Evolutionary conservation across 1,140 invertebrate species (phyloP).

Genomic region (Pararge aegeria): DNA sequence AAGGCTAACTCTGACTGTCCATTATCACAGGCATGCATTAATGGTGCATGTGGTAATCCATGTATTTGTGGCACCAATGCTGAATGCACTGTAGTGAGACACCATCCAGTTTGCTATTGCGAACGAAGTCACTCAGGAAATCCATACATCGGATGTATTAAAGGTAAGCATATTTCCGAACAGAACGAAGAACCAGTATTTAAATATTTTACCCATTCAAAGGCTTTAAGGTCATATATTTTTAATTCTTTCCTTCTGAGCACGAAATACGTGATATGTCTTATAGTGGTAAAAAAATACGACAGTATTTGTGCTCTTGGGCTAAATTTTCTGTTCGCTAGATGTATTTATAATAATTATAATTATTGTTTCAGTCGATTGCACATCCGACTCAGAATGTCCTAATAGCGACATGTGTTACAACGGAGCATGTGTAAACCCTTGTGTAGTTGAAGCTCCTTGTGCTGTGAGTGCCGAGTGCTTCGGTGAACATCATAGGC

Average conservation of each 20-base stretch:
- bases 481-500: conserved; percentile 87
- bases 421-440: conserved; percentile 89
- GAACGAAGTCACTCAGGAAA: conserved; percentile 89
- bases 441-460: conserved; percentile 87
- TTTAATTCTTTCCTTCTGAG: too few relatives aligned
- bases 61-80: conserved; percentile 92
- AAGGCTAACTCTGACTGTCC: conserved; percentile 89
- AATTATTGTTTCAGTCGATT: conserved; percentile 82
- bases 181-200: not conserved
- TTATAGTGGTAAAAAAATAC: too few relatives aligned
- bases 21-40: conserved; percentile 89
- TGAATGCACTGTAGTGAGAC: conserved; percentile 88
- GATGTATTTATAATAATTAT: not conserved
- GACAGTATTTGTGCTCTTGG: too few relatives aligned
- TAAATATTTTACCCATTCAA: too few relatives aligned
- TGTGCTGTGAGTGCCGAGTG: conserved; percentile 92
- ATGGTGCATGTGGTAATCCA: conserved; percentile 88
- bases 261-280: too few relatives aligned
- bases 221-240: too few relatives aligned
- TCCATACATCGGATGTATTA: conserved; percentile 88
- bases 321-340: not conserved
- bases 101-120: conserved; percentile 91
- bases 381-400: conserved; percentile 90
- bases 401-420: conserved; percentile 88
- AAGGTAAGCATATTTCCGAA: conserved; percentile 79